A percentile compares a stretch with the other conserved stretches of the same genome.
Conservation (phyloP, 2,113 vertebrate species). For the Scolopax mira region DNA sequence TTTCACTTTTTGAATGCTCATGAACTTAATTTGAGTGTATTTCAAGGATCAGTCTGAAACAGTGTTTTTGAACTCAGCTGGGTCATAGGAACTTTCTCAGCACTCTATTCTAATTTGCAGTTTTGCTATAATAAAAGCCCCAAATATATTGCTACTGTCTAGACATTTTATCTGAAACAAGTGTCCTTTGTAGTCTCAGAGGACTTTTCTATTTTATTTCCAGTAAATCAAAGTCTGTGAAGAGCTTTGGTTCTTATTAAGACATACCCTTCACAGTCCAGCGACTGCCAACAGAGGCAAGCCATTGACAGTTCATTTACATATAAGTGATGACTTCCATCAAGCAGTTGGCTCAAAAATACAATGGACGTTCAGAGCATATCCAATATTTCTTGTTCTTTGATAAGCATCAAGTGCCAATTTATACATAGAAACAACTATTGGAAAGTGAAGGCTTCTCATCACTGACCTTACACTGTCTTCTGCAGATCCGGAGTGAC, state of each 20-base stretch:
- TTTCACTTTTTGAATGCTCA: conserved; percentile 49
- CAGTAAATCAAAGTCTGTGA: conserved; percentile 93
- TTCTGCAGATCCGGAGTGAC: conserved; percentile 33
- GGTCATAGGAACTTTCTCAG: conserved; percentile 78
- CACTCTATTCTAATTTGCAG: conserved; percentile 83
- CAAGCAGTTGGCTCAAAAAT: conserved; percentile 85
- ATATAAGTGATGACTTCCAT: conserved; percentile 95
- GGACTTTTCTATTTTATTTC: conserved; percentile 93
- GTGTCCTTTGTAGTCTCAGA: conserved; percentile 86
- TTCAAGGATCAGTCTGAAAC: conserved; percentile 69
- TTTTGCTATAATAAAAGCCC: conserved; percentile 83
- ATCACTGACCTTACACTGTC: conserved; percentile 68
- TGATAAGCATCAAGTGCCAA: conserved; percentile 77
- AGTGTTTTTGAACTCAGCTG: conserved; percentile 74
- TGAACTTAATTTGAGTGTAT: conserved; percentile 65
- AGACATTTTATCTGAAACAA: conserved; percentile 88
- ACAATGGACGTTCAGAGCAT: conserved; percentile 82
- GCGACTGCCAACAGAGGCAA: conserved; percentile 80
- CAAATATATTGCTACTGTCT: conserved; percentile 87
- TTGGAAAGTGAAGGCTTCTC: conserved; percentile 65
- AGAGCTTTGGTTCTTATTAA: conserved; percentile 85
- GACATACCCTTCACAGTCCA: conserved; percentile 94
- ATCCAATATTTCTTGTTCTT: conserved; percentile 82
- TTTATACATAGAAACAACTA: conserved; percentile 70
- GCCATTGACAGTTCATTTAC: conserved; percentile 88